A percentile compares a stretch with the other conserved stretches of the same genome.
Evolutionary conservation across 92 coral and sea anemone genomes (phyloP).

Genomic region (Virgularia gustaviana): DNA sequence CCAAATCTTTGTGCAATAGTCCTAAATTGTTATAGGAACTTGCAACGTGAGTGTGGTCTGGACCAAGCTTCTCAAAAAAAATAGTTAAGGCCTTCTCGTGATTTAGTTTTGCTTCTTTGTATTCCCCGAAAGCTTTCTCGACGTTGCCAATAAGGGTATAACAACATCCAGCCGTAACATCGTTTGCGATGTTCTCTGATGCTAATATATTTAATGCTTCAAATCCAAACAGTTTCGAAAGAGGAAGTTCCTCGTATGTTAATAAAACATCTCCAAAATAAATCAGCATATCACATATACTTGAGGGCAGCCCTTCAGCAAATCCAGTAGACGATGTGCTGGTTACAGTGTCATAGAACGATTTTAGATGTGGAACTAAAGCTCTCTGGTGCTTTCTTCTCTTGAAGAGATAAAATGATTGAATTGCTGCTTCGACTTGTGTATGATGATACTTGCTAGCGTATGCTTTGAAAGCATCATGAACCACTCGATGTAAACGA

Average conservation of each 20-base stretch:
- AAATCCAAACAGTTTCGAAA: constrained; percentile 6
- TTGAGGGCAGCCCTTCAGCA: too few relatives aligned
- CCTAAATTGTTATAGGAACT: too few relatives aligned
- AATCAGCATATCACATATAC: too few relatives aligned
- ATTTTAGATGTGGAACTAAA: constrained; percentile 20
- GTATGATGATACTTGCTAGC: not conserved
- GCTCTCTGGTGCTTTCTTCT: not conserved
- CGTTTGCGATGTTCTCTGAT: not conserved
- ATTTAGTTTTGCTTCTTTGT: too few relatives aligned
- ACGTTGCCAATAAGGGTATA: too few relatives aligned
- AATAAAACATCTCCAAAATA: too few relatives aligned
- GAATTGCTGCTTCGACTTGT: not conserved
- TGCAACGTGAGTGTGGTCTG: too few relatives aligned
- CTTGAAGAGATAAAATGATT: not conserved
- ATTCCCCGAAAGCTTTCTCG: too few relatives aligned
- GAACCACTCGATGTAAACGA: constrained; percentile 13
- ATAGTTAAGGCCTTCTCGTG: too few relatives aligned
- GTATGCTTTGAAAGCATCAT: not conserved
- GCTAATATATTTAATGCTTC: not conserved
- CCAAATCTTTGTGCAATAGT: too few relatives aligned
- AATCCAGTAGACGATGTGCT: not conserved
- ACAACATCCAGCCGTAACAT: too few relatives aligned
- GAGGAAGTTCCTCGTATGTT: not conserved
- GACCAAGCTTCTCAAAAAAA: too few relatives aligned
- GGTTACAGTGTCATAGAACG: not conserved